A percentile compares a stretch with the other conserved stretches of the same genome.
These are phyloP conservation scores for Macrochelys suwanniensis DNA, from an alignment of 2,797 vertebrate species.

Conservation along the genomic window DNA sequence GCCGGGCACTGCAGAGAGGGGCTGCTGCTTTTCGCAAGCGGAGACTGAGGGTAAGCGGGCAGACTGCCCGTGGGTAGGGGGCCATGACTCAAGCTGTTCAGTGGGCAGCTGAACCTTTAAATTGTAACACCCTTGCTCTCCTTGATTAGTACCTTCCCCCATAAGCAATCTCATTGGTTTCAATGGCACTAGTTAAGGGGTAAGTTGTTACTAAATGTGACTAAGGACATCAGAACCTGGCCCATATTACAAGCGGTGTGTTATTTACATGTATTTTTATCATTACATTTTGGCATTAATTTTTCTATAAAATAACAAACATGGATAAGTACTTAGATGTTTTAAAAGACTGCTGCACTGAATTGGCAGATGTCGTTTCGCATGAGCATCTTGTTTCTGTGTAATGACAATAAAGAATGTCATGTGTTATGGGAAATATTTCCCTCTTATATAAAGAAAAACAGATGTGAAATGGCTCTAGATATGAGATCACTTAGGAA, in stretches of 20 bases:
- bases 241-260: background rate
- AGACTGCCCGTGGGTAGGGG: no score
- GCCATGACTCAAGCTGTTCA: no score
- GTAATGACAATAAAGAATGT: constrained; percentile 39
- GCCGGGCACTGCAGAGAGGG: no score
- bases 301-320: constrained; percentile 11
- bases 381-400: constrained; percentile 26
- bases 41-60: no score
- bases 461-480: constrained; percentile 44
- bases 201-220: background rate
- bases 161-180: background rate
- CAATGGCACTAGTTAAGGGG: background rate
- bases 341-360: constrained; percentile 14
- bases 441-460: constrained; percentile 54
- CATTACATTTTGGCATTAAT: background rate
- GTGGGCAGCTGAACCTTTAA: no score
- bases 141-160: background rate
- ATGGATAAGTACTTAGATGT: background rate
- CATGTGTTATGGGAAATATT: constrained; percentile 64
- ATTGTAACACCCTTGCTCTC: background rate
- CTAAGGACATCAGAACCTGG: background rate
- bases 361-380: background rate
- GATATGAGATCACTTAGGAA: constrained; percentile 5
- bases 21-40: no score
- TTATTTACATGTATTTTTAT: background rate